Evolutionary conservation across 1,140 invertebrate genomes (phyloP), one percentile per base, ranked within the genome.

Genomic region (Micrasema longulum): DNA sequence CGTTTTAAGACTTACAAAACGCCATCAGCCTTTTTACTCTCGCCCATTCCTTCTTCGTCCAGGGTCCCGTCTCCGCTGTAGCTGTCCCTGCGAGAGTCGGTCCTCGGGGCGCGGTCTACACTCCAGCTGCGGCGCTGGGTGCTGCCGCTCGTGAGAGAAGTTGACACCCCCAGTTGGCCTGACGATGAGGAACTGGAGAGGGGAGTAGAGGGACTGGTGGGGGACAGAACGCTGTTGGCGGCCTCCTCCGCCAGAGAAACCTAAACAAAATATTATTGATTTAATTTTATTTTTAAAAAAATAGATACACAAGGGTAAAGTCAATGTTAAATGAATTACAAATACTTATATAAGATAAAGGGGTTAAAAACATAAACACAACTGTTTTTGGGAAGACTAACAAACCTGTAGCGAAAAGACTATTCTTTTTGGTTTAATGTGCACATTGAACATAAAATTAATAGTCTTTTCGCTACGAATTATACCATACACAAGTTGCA

Each of bases 201-300:
- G 22, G 6, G 35, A 12, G 3, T 76, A 18, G 62, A 63, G 22
- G 62, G 45, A 20, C 62, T 71, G 4, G 70, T 57, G 31, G 74
- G 71, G 52, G 55, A 72, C 3, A 69, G 36, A 12, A 76, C 43
- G 20, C n/a, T 70, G 6, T 14, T 18, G 2, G 63, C 43, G 41
- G 73, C 73, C 14, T 76, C 74, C 62, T 76, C 74, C 31, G 67
- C 71, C 50, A 76, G 23, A 12, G 74, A 76, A 16, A 76, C 66
- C 74, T 75, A 43, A 35, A 70, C 50, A 53, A 31, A 31, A 31
- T 31, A 31, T 31, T 4, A 31, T 31, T 31, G 2, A 31, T 31
- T n/a, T n/a, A n/a, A n/a, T n/a, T n/a, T n/a, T n/a, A n/a, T n/a
- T n/a, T n/a, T n/a, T n/a, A n/a, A n/a, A n/a, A n/a, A n/a, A n/a